A percentile compares a stretch with the other conserved stretches of the same genome.
Conservation (phyloP, 2,113 vertebrate genomes). For the Leucoraja erinaceus region DNA sequence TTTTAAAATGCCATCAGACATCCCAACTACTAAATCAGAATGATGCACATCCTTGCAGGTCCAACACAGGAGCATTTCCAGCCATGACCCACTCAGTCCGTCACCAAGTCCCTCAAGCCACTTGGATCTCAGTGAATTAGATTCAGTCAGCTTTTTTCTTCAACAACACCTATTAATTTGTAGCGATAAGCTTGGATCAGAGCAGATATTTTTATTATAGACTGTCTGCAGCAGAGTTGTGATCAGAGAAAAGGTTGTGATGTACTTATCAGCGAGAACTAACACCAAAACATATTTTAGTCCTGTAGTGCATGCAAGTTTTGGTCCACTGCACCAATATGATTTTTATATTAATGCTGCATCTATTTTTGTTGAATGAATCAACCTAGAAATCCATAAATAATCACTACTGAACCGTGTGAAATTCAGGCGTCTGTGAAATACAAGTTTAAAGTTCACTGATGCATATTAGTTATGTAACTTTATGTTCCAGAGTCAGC, state of each 20-base stretch:
- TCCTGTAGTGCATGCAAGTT: neutral
- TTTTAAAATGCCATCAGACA: neutral
- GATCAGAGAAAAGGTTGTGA: conserved; percentile 5
- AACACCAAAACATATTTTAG: neutral
- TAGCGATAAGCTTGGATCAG: neutral
- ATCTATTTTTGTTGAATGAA: neutral
- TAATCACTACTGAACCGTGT: neutral
- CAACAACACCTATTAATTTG: neutral
- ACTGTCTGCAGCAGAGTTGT: neutral
- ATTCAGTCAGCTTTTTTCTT: neutral
- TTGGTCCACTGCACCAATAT: neutral
- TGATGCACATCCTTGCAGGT: neutral
- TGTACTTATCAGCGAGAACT: neutral
- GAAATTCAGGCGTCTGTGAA: neutral
- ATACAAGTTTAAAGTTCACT: neutral
- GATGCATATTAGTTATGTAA: neutral
- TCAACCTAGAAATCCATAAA: neutral
- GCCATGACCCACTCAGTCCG: neutral
- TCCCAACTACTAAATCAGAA: no score
- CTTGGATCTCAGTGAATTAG: neutral
- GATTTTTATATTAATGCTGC: neutral
- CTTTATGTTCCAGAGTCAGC: neutral
- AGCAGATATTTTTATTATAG: neutral
- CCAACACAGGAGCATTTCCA: neutral
- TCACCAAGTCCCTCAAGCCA: neutral